phyloP scores from a whole-genome alignment of 2,888 invertebrate genomes.

The Halocaridina rubra region DNA sequence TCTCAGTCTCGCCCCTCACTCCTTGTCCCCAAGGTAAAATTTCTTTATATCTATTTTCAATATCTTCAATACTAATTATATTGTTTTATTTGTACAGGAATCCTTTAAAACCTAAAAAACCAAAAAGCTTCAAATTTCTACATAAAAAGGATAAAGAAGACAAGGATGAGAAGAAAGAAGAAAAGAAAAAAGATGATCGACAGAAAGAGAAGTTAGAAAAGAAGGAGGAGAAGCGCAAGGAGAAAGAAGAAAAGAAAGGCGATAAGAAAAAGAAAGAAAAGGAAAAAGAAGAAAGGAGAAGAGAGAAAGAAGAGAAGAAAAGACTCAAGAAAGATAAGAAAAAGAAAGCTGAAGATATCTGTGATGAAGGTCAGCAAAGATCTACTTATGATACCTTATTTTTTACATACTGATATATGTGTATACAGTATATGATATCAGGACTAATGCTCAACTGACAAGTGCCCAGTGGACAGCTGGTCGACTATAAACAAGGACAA shows the following conservation, averaged over 20 bases:
- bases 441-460: too few relatives aligned
- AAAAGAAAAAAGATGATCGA: slow-evolving; percentile 77
- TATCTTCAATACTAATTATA: too few relatives aligned
- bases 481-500: too few relatives aligned
- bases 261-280: slow-evolving; percentile 54
- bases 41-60: too few relatives aligned
- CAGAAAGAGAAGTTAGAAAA: slow-evolving; percentile 66
- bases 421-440: too few relatives aligned
- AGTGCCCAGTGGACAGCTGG: too few relatives aligned
- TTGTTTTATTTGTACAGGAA: too few relatives aligned
- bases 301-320: slow-evolving; percentile 66
- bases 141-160: slow-evolving; percentile 71
- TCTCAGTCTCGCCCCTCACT: too few relatives aligned
- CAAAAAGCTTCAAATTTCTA: slow-evolving; percentile 68
- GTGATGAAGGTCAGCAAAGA: slow-evolving; percentile 27
- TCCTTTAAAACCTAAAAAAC: slow-evolving; percentile 65
- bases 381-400: too few relatives aligned
- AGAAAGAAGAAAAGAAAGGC: slow-evolving; percentile 66
- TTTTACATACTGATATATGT: too few relatives aligned
- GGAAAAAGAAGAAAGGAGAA: slow-evolving; percentile 64
- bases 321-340: slow-evolving; percentile 62
- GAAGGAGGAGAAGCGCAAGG: slow-evolving; percentile 60
- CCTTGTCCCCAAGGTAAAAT: too few relatives aligned
- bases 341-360: slow-evolving; percentile 55
- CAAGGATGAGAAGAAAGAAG: slow-evolving; percentile 67